Conservation (phyloP, 2,113 vertebrate species). For the Bubo scandiacus region DNA sequence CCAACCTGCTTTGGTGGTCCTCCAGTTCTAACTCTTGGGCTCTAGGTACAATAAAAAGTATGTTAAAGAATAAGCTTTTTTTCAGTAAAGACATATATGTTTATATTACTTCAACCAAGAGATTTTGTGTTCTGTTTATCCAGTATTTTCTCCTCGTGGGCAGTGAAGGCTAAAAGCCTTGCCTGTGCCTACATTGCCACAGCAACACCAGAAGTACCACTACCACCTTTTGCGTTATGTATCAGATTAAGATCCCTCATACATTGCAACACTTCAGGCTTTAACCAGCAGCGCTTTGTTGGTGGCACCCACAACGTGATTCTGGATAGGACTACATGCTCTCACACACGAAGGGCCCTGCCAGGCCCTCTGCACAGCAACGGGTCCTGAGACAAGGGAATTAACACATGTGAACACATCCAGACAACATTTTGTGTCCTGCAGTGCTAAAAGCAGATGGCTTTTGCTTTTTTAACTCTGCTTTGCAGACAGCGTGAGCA, state of each 20-base stretch:
- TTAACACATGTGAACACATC: background rate
- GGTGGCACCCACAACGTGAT: background rate
- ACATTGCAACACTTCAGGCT: background rate
- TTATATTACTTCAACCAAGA: background rate
- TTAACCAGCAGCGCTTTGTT: background rate
- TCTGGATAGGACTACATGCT: background rate
- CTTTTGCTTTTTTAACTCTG: background rate
- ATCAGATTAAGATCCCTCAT: background rate
- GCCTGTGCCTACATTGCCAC: background rate
- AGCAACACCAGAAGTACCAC: background rate
- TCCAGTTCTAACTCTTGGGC: constrained; percentile 90
- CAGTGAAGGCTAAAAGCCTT: background rate
- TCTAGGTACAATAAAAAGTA: constrained; percentile 66
- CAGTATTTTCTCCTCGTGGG: background rate
- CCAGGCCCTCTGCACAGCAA: background rate
- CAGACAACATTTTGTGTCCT: background rate
- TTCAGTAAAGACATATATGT: background rate
- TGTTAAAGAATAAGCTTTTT: background rate
- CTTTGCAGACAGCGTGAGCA: background rate
- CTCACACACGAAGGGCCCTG: rapidly evolving
- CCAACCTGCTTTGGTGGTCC: constrained; percentile 87
- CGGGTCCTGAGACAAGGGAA: background rate
- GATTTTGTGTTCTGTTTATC: background rate
- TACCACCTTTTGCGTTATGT: background rate
- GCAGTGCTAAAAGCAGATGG: background rate